Conservation (phyloP, 2,113 vertebrate genomes). For the Desmodus rotundus region DNA sequence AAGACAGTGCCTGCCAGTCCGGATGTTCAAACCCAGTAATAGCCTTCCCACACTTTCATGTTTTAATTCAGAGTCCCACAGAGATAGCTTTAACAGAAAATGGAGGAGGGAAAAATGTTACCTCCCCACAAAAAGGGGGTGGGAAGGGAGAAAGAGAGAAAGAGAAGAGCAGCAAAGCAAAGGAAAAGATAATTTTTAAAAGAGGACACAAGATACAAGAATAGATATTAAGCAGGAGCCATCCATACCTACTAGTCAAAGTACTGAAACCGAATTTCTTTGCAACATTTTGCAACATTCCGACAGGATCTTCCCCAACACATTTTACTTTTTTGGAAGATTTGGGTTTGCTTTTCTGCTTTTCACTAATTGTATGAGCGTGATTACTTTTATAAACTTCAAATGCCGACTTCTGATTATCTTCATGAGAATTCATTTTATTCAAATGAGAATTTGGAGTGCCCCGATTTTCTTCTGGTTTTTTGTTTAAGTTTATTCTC, state of each 20-base stretch:
- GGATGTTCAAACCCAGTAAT: neutral
- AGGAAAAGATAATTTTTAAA: neutral
- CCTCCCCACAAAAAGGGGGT: neutral
- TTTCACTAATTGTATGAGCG: conserved; percentile 81
- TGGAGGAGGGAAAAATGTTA: neutral
- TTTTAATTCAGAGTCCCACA: neutral
- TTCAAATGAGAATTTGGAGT: conserved; percentile 88
- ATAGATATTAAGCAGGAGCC: conserved; percentile 9
- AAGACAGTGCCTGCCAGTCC: neutral
- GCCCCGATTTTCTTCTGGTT: conserved; percentile 80
- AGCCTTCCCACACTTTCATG: neutral
- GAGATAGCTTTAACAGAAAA: neutral
- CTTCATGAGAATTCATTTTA: conserved; percentile 83
- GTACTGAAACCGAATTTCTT: conserved; percentile 90
- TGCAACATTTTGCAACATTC: conserved; percentile 90
- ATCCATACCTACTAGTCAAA: conserved; percentile 89
- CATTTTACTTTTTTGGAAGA: conserved; percentile 88
- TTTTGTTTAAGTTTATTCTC: conserved; percentile 73
- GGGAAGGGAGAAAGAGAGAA: neutral
- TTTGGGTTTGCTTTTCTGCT: conserved; percentile 87
- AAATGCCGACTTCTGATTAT: conserved; percentile 85
- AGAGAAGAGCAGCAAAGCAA: neutral
- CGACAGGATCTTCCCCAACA: conserved; percentile 86
- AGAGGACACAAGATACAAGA: neutral
- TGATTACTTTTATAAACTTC: conserved; percentile 90